Percentiles rank a stretch among this genome's conserved stretches.
Evolutionary conservation across 1,140 invertebrate species (phyloP).

Genomic region (Penaeus indicus): DNA sequence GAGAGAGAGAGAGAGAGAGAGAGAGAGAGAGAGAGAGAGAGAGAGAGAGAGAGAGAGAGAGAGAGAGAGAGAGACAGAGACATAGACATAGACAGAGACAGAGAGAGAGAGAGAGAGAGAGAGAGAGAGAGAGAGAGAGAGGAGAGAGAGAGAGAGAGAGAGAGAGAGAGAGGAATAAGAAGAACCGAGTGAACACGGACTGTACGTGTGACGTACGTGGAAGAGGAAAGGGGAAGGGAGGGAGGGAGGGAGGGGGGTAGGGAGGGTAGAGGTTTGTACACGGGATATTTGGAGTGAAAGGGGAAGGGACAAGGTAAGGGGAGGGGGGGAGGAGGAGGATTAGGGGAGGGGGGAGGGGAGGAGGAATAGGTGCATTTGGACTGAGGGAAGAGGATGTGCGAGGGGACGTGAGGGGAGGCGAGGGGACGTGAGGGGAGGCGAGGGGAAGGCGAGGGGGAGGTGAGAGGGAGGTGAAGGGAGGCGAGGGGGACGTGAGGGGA

Average conservation of each 20-base stretch:
- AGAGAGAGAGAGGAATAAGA: too few relatives aligned
- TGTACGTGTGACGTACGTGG: too few relatives aligned
- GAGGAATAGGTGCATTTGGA: neutral
- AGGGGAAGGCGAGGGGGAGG: neutral
- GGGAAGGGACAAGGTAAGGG: neutral
- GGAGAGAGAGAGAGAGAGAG: too few relatives aligned
- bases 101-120: too few relatives aligned
- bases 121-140: too few relatives aligned
- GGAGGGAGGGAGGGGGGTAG: neutral
- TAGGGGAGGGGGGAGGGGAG: too few relatives aligned
- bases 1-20: too few relatives aligned
- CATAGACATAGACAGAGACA: too few relatives aligned
- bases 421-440: neutral
- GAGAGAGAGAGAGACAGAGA: too few relatives aligned
- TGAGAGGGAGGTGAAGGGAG: neutral
- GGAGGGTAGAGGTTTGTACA: neutral
- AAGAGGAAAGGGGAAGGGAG: neutral
- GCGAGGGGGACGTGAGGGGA: neutral
- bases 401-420: neutral
- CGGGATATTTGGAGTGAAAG: neutral
- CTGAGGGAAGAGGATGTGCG: neutral
- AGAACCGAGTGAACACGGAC: too few relatives aligned
- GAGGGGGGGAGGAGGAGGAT: neutral
- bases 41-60: too few relatives aligned
- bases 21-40: too few relatives aligned